These are phyloP conservation scores for Columbina picui DNA, from an alignment of 2,113 vertebrate genomes.

Conservation along the genomic window DNA sequence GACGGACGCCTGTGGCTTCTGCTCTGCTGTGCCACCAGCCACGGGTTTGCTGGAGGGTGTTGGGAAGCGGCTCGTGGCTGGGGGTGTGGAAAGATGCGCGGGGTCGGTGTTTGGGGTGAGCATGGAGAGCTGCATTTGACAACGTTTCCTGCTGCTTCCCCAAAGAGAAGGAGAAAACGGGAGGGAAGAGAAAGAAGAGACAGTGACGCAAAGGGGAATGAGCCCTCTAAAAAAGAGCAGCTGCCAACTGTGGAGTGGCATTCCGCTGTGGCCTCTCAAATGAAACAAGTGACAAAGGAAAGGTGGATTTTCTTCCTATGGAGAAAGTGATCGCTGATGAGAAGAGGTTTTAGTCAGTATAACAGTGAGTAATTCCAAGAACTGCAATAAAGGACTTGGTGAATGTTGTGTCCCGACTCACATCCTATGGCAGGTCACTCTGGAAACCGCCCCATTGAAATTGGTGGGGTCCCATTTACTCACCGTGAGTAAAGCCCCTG, in stretches of 20 bases:
- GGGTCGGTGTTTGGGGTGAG: neutral
- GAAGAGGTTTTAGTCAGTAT: neutral
- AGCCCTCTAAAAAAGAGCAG: neutral
- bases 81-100: neutral
- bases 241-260: neutral
- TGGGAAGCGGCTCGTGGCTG: neutral
- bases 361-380: neutral
- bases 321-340: neutral
- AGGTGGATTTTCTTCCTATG: neutral
- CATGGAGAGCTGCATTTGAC: neutral
- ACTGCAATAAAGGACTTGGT: neutral
- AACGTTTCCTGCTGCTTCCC: neutral
- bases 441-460: neutral
- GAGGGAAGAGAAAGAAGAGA: neutral
- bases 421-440: neutral
- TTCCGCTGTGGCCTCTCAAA: neutral
- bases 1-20: neutral
- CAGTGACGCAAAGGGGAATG: neutral
- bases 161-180: neutral
- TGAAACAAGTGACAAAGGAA: neutral
- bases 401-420: neutral
- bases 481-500: neutral
- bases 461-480: neutral
- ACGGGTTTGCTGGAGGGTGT: neutral
- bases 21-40: neutral